A percentile compares a stretch with the other conserved stretches of the same genome.
These are phyloP conservation scores for Tetraodon nigroviridis DNA, from an alignment of 2,113 vertebrate genomes.

Conservation along the genomic window DNA sequence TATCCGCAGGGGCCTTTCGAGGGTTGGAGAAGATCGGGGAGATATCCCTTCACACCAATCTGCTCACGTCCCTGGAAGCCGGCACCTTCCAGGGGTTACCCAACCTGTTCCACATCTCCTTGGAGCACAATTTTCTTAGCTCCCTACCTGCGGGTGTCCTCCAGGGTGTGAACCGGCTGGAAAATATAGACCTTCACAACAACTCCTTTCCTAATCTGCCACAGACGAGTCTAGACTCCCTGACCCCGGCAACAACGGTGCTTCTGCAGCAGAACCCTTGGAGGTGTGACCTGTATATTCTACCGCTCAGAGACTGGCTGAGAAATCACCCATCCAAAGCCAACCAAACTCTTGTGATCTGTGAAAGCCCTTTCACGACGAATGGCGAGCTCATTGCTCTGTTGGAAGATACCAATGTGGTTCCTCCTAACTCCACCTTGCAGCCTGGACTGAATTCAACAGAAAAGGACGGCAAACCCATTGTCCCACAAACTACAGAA, in stretches of 20 bases:
- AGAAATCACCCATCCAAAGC: slow-evolving; percentile 65
- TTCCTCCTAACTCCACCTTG: slow-evolving; percentile 23
- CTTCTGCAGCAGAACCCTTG: slow-evolving; percentile 86
- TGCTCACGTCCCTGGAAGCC: slow-evolving; percentile 68
- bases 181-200: slow-evolving; percentile 79
- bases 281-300: slow-evolving; percentile 81
- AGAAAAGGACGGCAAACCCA: slow-evolving; percentile 33
- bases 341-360: slow-evolving; percentile 70
- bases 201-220: slow-evolving; percentile 82
- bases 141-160: slow-evolving; percentile 77
- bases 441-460: slow-evolving; percentile 40
- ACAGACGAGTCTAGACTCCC: slow-evolving; percentile 69
- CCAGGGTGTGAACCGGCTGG: slow-evolving; percentile 59
- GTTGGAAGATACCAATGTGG: slow-evolving; percentile 53
- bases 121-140: slow-evolving; percentile 83
- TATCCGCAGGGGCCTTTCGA: slow-evolving; percentile 75
- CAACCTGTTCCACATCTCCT: slow-evolving; percentile 82
- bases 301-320: slow-evolving; percentile 82
- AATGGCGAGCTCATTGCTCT: slow-evolving; percentile 57
- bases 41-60: slow-evolving; percentile 85
- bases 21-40: slow-evolving; percentile 79
- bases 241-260: slow-evolving; percentile 72
- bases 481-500: slow-evolving; percentile 32
- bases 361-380: slow-evolving; percentile 67
- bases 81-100: slow-evolving; percentile 72